Evolutionary conservation across 35 echinoderm and acorn worm species (phyloP).

Genomic region (Strongylocentrotus purpuratus): DNA sequence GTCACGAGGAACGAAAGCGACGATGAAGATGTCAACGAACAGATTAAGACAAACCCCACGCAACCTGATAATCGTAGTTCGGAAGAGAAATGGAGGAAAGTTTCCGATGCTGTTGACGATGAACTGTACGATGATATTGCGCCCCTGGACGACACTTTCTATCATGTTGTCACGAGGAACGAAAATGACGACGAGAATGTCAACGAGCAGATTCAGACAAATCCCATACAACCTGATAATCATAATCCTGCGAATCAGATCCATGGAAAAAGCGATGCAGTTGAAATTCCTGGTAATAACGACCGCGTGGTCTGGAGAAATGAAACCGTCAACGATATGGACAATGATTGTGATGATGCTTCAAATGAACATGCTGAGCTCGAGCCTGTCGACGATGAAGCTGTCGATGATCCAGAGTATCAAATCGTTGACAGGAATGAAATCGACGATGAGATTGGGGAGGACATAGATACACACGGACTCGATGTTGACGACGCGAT

Average conservation of each 20-base stretch:
- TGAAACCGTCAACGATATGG: background rate
- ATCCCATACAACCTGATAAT: background rate
- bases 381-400: background rate
- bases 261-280: background rate
- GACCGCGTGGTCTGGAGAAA: background rate
- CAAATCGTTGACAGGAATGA: background rate
- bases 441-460: background rate
- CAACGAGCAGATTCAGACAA: background rate
- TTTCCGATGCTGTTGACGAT: background rate
- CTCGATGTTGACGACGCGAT: background rate
- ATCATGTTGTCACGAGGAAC: constrained; percentile 1
- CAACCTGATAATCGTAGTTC: too few species aligned
- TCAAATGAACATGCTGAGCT: background rate
- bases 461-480: background rate
- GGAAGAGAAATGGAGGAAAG: background rate
- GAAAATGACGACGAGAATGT: background rate
- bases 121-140: background rate
- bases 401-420: background rate
- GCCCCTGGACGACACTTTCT: background rate
- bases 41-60: background rate
- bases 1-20: constrained; percentile 32
- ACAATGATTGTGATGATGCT: background rate
- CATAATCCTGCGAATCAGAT: background rate
- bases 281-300: background rate
- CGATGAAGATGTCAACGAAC: background rate